phyloP scores from a whole-genome alignment of 37 sponge, comb jelly and placozoan genomes.

The Mnemiopsis leidyi region DNA sequence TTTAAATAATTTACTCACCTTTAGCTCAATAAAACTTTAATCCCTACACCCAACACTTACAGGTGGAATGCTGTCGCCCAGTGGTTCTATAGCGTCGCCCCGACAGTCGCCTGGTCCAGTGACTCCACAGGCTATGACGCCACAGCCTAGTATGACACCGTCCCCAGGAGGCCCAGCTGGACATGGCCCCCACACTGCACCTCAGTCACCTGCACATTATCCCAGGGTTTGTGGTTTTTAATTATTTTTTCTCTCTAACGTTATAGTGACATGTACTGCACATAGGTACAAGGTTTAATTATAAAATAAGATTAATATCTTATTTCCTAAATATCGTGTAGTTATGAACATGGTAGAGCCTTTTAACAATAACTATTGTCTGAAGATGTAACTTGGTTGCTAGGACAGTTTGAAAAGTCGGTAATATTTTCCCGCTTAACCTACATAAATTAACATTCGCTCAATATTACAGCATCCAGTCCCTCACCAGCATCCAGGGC shows the following conservation, averaged over 20 bases:
- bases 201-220: constrained; percentile 63
- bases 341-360: no score
- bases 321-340: no score
- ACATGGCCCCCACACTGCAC: constrained; percentile 4
- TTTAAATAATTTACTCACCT: no score
- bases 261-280: no score
- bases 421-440: no score
- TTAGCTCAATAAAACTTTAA: no score
- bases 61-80: constrained; percentile 58
- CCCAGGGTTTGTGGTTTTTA: constrained; percentile 4
- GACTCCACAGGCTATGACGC: constrained; percentile 44
- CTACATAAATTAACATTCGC: background rate
- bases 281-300: no score
- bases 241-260: no score
- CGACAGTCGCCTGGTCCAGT: constrained; percentile 63
- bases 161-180: constrained; percentile 22
- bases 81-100: constrained; percentile 40
- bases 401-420: no score
- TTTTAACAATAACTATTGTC: no score
- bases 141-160: constrained; percentile 37
- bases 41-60: background rate
- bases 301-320: no score
- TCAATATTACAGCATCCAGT: background rate
- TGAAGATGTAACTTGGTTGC: no score
- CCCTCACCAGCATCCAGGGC: background rate